Evolutionary conservation across 2,888 invertebrate species (phyloP).

Genomic region (Xestoiulus laeticollis): DNA sequence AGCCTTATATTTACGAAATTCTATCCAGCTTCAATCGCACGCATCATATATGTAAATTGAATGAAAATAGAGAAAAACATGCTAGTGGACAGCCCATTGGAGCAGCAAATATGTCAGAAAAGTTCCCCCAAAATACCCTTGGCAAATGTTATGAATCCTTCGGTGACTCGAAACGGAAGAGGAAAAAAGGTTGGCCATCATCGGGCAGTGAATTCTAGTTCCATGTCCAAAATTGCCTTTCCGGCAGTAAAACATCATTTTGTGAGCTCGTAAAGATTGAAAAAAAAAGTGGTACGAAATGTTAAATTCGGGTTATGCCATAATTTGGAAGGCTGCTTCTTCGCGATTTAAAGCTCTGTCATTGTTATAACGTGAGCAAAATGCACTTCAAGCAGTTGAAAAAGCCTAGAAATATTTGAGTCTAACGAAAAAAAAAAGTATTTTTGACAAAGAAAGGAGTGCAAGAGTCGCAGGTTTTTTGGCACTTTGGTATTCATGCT

Average conservation of each 20-base stretch:
- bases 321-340: conserved; percentile 7
- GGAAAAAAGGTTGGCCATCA: not conserved
- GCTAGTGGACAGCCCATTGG: not conserved
- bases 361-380: not conserved
- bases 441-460: not conserved
- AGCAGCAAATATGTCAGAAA: not conserved
- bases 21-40: not conserved
- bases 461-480: not conserved
- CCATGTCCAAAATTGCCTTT: conserved; percentile 12
- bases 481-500: not conserved
- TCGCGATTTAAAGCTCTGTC: not conserved
- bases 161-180: not conserved
- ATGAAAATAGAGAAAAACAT: not conserved
- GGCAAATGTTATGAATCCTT: not conserved
- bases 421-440: not conserved
- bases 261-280: not conserved
- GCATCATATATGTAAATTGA: not conserved
- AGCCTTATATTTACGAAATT: no score
- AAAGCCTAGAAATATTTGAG: not conserved
- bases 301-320: conserved; percentile 11
- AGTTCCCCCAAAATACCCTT: not conserved
- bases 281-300: not conserved
- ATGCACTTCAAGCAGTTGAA: not conserved
- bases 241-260: conserved; percentile 29
- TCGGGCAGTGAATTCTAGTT: not conserved